These are phyloP conservation scores for Oppia nitens DNA, from an alignment of 1,140 invertebrate genomes.

Conservation along the genomic window DNA sequence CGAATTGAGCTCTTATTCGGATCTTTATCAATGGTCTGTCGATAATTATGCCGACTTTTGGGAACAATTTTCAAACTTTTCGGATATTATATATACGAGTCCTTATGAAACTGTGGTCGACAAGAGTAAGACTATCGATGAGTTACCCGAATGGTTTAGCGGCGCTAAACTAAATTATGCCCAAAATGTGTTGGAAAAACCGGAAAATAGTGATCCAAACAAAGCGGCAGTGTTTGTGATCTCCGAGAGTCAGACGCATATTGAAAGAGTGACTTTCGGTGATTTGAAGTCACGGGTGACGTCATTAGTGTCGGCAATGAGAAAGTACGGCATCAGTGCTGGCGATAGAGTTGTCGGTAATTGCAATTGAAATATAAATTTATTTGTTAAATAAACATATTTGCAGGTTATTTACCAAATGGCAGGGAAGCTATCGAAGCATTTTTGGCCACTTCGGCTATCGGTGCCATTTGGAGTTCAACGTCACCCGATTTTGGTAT, in stretches of 20 bases:
- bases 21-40: constrained; percentile 34
- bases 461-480: constrained; percentile 21
- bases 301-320: constrained; percentile 9
- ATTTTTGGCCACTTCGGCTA: constrained; percentile 17
- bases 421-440: constrained; percentile 17
- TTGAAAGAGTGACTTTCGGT: constrained; percentile 10
- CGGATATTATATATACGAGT: constrained; percentile 27
- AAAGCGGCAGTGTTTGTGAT: constrained; percentile 15
- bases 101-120: constrained; percentile 26
- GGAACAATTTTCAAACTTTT: constrained; percentile 32
- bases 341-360: constrained; percentile 14
- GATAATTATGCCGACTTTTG: constrained; percentile 33
- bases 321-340: constrained; percentile 13
- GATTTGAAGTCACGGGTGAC: constrained; percentile 13
- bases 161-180: constrained; percentile 25
- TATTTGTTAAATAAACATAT: too few species aligned
- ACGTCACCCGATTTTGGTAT: constrained; percentile 19
- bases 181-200: constrained; percentile 23
- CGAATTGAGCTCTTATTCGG: constrained; percentile 25
- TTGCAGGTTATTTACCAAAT: constrained; percentile 17
- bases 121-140: constrained; percentile 9
- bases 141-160: constrained; percentile 24
- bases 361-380: too few species aligned
- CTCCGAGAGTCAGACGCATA: constrained; percentile 12
- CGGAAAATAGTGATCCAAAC: constrained; percentile 19